Evolutionary conservation across 1,140 invertebrate species (phyloP), one percentile per base, ranked within the genome.

Genomic region (Hesperophylax magnus): DNA sequence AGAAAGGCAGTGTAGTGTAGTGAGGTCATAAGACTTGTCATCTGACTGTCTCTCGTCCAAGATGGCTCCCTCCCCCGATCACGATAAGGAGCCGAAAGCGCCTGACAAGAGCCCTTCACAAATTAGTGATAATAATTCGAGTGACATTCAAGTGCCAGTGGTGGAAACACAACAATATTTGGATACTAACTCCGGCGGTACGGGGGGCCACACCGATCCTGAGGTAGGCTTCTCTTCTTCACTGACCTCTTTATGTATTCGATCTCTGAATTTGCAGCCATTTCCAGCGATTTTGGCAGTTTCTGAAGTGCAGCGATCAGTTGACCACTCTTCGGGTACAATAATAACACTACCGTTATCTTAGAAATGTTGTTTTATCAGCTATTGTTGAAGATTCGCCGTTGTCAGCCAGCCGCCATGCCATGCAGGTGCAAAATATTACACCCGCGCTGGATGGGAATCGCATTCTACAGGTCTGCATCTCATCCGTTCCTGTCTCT

Each of bases 61-160:
- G 88, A 93, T 94, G 93, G 92, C 92, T 91, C 92, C 92, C 91
- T 92, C 92, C 89, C 92, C 92, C 87, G 92, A 93, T 86, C 91
- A 93, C 89, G 92, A 93, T 89, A 93, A 92, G 89, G 92, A 93
- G 90, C 92, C 92, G 65, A 92, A 93, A 88, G 92, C 92, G 82
- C 92, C 92, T 85, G 92, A 93, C 89, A 93, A 93, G 91, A 63
- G 77, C 77, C 77, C 54, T 65, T 74, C 67, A 31, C 78, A 65
- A 72, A 22, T 47, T 67, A 53, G 78, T 65, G 67, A 79, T 72
- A 61, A 61, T 53, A 79, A 17, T 65, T 63, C 69, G 31, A 54
- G 69, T 74, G 78, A 72, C 78, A 74, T 52, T 74, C 56, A 34
- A 79, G 69, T 58, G 67, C 67, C 53, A 74, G 78, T 65, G 56